Base-by-base conservation (phyloP, 2,797 vertebrate species). In the Apogon hyalosoma region DNA sequence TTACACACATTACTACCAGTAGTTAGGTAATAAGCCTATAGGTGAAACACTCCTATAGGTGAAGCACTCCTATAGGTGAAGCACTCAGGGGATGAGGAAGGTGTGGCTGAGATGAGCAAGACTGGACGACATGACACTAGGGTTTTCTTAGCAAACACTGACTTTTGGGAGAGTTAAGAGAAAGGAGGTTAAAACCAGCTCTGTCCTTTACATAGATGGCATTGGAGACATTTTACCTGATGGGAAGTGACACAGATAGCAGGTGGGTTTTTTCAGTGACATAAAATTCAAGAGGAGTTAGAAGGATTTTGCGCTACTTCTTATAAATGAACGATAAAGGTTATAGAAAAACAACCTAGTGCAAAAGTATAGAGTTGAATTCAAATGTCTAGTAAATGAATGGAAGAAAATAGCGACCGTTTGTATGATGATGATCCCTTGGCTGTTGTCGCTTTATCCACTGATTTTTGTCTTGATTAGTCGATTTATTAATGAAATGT, bases 61-160 rank as follows among this genome's bases (percentile, higher is more conserved):
- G 60, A 62, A 6, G 24, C 63, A 67, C 41, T 49, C 10, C 21
- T 4, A 39, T 3, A 46, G 31, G 75, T 75, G 59, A 61, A 11
- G 45, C 56, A 36, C 49, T 14, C 54, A 68, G 60, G 68, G 78
- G 65, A 53, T 72, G 60, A 72, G 57, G 60, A 71, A 68, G 77
- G 75, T 47, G 80, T 73, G 72, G 80, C 39, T 3, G 24, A 54
- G 63, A 58, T 71, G 69, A 71, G 73, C 52, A 62, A 54, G 45
- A 61, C 49, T 70, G 67, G 47, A 56, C 13, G 14, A 61, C 21
- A 52, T 51, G 11, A 47, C 18, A 75, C 1, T 3, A 0, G 13
- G 7, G 53, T 72, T 67, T 68, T 50, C 41, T 77, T 5, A 3
- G 6, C 1, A 28, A 28, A 28, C 5, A 28, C 24, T 1, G 4